These are phyloP conservation scores for Ornithorhynchus anatinus DNA, from an alignment of 2,113 vertebrate genomes.

Conservation along the genomic window DNA sequence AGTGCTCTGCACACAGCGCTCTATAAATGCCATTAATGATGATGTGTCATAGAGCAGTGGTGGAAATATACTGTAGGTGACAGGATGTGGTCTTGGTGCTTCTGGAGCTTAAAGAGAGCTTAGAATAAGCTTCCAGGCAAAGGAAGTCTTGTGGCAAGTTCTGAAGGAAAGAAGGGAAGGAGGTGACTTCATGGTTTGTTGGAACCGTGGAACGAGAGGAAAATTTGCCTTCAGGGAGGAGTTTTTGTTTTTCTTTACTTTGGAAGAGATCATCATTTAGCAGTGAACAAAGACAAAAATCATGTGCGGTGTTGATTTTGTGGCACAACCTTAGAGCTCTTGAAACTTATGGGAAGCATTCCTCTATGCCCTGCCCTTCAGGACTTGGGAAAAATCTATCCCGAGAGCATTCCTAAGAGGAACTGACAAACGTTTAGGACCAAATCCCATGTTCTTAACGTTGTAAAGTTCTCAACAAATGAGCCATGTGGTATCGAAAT, in stretches of 20 bases:
- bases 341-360: not conserved
- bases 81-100: not conserved
- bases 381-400: not conserved
- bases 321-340: not conserved
- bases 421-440: not conserved
- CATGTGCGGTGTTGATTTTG: not conserved
- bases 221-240: not conserved
- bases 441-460: not conserved
- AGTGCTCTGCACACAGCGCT: too few species aligned
- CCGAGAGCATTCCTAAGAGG: not conserved
- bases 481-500: too few species aligned
- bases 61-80: too few species aligned
- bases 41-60: not conserved
- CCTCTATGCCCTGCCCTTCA: not conserved
- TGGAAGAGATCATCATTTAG: conserved; percentile 1
- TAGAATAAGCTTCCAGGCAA: too few species aligned
- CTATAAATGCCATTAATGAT: too few species aligned
- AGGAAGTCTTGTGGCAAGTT: not conserved
- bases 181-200: not conserved
- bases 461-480: not conserved
- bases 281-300: not conserved
- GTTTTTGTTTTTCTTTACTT: not conserved
- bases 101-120: not conserved
- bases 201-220: not conserved
- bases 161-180: not conserved